Evolutionary conservation across 2,888 invertebrate genomes (phyloP).

Genomic region (Agrochola macilenta): DNA sequence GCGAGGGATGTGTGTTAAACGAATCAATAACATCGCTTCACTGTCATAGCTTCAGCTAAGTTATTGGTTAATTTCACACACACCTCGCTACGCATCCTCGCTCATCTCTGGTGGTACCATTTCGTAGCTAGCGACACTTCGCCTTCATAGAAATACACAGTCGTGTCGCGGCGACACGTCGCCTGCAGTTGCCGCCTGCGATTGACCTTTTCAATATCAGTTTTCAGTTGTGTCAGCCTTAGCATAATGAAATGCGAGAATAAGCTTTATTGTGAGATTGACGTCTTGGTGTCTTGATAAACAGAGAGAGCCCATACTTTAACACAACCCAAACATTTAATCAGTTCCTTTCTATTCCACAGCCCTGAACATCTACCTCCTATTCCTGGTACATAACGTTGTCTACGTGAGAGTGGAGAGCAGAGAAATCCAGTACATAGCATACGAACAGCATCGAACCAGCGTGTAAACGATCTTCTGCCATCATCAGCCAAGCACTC

Average conservation of each 20-base stretch:
- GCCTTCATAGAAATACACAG: no score
- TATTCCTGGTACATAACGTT: constrained; percentile 79
- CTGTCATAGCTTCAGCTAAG: no score
- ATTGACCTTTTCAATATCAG: not conserved
- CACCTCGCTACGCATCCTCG: no score
- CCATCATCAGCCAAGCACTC: constrained; percentile 1
- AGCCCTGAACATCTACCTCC: constrained; percentile 80
- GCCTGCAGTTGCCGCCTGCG: not conserved
- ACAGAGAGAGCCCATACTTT: not conserved
- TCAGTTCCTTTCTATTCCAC: constrained; percentile 20
- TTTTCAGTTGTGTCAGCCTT: not conserved
- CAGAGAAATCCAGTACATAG: constrained; percentile 77
- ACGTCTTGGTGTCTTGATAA: not conserved
- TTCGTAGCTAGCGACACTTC: no score
- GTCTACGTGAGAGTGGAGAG: constrained; percentile 74
- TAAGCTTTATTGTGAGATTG: not conserved
- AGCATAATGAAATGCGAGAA: not conserved
- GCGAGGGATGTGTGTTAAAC: no score
- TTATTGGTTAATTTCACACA: no score
- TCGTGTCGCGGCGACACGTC: no score
- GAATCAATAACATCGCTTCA: no score
- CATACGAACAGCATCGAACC: constrained; percentile 69
- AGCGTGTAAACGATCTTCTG: constrained; percentile 30
- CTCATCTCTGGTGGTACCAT: no score
- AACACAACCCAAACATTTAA: not conserved